Conservation (phyloP, 2,797 vertebrate species). For the Jordanella pulchra region DNA sequence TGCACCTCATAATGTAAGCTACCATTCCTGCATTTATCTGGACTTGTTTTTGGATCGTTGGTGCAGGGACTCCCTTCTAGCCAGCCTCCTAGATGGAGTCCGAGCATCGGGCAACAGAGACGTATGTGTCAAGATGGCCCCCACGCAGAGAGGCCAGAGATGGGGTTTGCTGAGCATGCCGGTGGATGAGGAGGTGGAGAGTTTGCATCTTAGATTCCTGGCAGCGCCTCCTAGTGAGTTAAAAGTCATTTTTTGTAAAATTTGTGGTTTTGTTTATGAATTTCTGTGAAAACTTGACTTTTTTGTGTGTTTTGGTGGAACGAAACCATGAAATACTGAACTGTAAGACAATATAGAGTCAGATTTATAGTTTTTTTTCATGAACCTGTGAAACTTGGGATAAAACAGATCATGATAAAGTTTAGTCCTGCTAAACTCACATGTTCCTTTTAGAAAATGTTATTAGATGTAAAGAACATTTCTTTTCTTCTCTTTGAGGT, state of each 20-base stretch:
- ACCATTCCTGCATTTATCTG: conserved; percentile 8
- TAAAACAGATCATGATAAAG: not conserved
- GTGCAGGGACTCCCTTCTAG: conserved; percentile 92
- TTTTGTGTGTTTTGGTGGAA: not conserved
- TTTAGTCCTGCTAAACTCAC: no score
- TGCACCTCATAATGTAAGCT: not conserved
- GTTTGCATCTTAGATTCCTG: conserved; percentile 94
- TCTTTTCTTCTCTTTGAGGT: not conserved
- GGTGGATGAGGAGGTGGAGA: conserved; percentile 98
- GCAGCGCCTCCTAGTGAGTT: conserved; percentile 94
- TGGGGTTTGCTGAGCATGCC: conserved; percentile 98
- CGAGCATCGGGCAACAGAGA: conserved; percentile 97
- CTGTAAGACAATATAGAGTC: not conserved
- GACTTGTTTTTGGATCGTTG: conserved; percentile 10
- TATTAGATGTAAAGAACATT: no score
- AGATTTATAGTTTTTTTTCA: not conserved
- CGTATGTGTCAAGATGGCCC: conserved; percentile 96
- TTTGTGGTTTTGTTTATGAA: not conserved
- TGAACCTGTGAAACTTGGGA: not conserved
- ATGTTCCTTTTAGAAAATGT: not conserved
- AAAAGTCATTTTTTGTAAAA: not conserved
- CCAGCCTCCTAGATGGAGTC: conserved; percentile 95
- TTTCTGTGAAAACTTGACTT: not conserved
- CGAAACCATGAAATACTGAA: not conserved
- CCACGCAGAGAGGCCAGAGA: conserved; percentile 92